A percentile compares a stretch with the other conserved stretches of the same genome.
These are phyloP conservation scores for Punctoribates punctum DNA, from an alignment of 2,888 invertebrate species.

Conservation along the genomic window DNA sequence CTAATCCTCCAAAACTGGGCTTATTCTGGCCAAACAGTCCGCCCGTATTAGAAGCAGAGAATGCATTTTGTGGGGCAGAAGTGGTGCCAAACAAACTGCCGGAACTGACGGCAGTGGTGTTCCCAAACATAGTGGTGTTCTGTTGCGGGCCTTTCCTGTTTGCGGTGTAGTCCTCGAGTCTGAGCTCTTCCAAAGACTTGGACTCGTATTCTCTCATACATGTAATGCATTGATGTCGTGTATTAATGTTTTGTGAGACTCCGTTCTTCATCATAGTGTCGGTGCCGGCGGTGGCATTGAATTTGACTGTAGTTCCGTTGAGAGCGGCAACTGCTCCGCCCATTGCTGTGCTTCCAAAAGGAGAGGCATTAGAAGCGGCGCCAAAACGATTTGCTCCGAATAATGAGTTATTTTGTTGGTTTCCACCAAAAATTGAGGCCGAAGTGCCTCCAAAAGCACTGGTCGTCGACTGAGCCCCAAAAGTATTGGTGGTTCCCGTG, in stretches of 20 bases:
- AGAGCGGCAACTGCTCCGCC: conserved; percentile 52
- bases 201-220: conserved; percentile 97
- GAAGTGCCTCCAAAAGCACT: conserved; percentile 34
- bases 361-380: conserved; percentile 18
- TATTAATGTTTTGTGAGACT: conserved; percentile 71
- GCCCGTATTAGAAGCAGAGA: conserved; percentile 41
- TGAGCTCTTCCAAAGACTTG: conserved; percentile 90
- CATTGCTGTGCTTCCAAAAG: conserved; percentile 29
- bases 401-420: conserved; percentile 34
- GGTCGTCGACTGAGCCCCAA: conserved; percentile 34
- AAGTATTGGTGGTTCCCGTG: conserved; percentile 35
- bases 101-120: conserved; percentile 22
- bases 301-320: conserved; percentile 76
- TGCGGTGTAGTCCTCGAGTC: conserved; percentile 86
- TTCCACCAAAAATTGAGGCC: conserved; percentile 35
- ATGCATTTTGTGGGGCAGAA: conserved; percentile 46
- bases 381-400: conserved; percentile 41
- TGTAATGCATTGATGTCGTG: conserved; percentile 92
- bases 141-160: conserved; percentile 74
- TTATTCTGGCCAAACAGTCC: conserved; percentile 50
- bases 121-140: conserved; percentile 48
- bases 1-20: conserved; percentile 37
- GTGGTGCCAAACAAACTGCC: conserved; percentile 45
- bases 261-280: conserved; percentile 90
- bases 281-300: conserved; percentile 76